Evolutionary conservation across 1,140 invertebrate genomes (phyloP), one percentile per base, ranked within the genome.

Genomic region (Scaptomyza hsui): DNA sequence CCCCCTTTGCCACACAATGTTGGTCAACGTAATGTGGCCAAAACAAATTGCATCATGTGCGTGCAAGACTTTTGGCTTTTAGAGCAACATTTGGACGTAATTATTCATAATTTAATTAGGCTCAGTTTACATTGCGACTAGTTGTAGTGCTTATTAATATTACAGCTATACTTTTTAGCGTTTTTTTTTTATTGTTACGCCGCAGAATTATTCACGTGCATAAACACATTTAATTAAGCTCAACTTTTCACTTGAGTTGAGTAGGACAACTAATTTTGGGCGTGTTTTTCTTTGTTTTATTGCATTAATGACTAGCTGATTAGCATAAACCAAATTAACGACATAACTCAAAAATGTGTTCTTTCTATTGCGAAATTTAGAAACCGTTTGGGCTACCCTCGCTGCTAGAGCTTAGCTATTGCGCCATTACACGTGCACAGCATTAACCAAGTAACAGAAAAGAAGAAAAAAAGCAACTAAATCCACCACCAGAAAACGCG

Each of bases 71-170:
- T 68, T 62, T 18, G 24, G 29, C 65, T 69, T 68, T 82, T 77
- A 72, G 72, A 80, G 68, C 72, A 51, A 64, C 67, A 79, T 83
- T 73, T 62, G 39, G 60, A 41, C 64, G 68, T 81, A 83, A 90
- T 90, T 90, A 90, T 90, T 90, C 88, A 90, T 90, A 90, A 90
- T 90, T 90, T 90, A 90, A 90, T 90, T 88, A 90, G 88, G 78
- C 78, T 88, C 82, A 88, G 82, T 82, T 88, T 88, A 88, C 82
- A 88, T 88, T 82, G 75, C 56, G 64, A 73, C 47, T 65, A 59
- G 59, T 70, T 60, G 59, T 63, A 45, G 60, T 68, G 61, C 53
- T 56, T 29, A 49, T 42, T 71, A 51, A 57, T 69, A 60, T 37
- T 52, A 59, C 26, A 32, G 39, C 60, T 61, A 55, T 26, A 55